Evolutionary conservation across 2,888 invertebrate species (phyloP).

Genomic region (Diadegma fenestrale): DNA sequence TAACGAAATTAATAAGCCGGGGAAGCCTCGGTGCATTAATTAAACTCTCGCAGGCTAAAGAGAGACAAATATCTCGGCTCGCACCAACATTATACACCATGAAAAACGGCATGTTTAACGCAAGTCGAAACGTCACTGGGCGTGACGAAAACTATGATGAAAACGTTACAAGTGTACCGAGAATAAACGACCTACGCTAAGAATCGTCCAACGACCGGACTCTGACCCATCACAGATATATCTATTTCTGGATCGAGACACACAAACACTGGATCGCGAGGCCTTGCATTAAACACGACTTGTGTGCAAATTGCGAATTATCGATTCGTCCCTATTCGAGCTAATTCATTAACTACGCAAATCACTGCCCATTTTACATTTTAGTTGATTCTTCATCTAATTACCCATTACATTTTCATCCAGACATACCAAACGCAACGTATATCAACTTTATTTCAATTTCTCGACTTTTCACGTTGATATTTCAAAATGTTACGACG

Average conservation of each 20-base stretch:
- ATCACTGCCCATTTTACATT: not conserved
- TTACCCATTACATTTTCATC: not conserved
- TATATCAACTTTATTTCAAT: no score
- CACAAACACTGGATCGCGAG: slow-evolving; percentile 10
- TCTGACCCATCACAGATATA: slow-evolving; percentile 32
- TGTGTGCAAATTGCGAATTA: slow-evolving; percentile 27
- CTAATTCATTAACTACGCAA: not conserved
- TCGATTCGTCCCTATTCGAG: slow-evolving; percentile 23
- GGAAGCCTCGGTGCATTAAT: slow-evolving; percentile 9
- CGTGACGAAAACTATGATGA: slow-evolving; percentile 58
- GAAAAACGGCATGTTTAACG: not conserved
- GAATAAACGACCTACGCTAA: slow-evolving; percentile 72
- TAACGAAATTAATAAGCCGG: slow-evolving; percentile 37
- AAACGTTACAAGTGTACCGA: slow-evolving; percentile 43
- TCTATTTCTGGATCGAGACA: slow-evolving; percentile 66
- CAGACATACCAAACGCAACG: not conserved
- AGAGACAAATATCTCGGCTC: not conserved
- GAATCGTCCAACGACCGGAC: slow-evolving; percentile 60
- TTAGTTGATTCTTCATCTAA: not conserved
- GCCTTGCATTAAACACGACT: slow-evolving; percentile 7
- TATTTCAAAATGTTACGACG: no score
- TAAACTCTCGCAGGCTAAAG: slow-evolving; percentile 18
- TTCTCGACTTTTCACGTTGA: no score
- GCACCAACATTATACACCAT: not conserved
- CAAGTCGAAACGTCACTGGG: slow-evolving; percentile 27